Conservation (phyloP, 2,797 vertebrate species). For the Danio choprae region DNA sequence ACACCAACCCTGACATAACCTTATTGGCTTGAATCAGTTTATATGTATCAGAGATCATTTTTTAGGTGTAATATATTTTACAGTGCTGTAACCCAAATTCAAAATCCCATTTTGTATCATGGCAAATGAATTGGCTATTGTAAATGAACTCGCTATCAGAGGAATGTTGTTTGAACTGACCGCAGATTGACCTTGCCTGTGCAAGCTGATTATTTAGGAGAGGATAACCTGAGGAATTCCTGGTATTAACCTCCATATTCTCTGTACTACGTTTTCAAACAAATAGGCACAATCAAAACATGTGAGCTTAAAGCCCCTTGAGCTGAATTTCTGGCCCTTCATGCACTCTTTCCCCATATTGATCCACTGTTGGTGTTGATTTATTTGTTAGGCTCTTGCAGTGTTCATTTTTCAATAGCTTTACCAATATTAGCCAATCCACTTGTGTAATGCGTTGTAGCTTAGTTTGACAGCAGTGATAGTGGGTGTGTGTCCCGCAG, state of each 20-base stretch:
- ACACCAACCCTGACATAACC: no score
- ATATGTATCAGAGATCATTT: background rate
- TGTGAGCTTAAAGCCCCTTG: background rate
- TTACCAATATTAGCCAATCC: slow-evolving; percentile 52
- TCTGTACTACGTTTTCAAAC: slow-evolving; percentile 11
- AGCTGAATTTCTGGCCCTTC: background rate
- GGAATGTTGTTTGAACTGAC: slow-evolving; percentile 13
- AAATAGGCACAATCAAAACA: background rate
- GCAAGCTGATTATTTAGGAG: slow-evolving; percentile 15
- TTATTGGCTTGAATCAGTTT: background rate
- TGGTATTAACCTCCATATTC: slow-evolving; percentile 18
- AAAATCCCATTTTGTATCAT: background rate
- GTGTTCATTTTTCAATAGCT: slow-evolving; percentile 55
- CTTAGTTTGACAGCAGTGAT: slow-evolving; percentile 49
- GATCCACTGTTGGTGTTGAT: slow-evolving; percentile 44
- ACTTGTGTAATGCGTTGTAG: slow-evolving; percentile 51
- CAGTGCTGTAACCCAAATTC: background rate
- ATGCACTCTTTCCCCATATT: slow-evolving; percentile 10
- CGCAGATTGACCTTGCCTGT: slow-evolving; percentile 13
- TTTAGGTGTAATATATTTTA: background rate
- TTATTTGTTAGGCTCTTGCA: slow-evolving; percentile 29
- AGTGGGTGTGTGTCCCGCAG: slow-evolving; percentile 45
- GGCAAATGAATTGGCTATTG: background rate
- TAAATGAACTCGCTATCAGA: background rate
- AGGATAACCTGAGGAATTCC: slow-evolving; percentile 36